A percentile compares a stretch with the other conserved stretches of the same genome.
These are phyloP conservation scores for Ciona savignyi DNA, from an alignment of 23 tunicate species.

Conservation along the genomic window DNA sequence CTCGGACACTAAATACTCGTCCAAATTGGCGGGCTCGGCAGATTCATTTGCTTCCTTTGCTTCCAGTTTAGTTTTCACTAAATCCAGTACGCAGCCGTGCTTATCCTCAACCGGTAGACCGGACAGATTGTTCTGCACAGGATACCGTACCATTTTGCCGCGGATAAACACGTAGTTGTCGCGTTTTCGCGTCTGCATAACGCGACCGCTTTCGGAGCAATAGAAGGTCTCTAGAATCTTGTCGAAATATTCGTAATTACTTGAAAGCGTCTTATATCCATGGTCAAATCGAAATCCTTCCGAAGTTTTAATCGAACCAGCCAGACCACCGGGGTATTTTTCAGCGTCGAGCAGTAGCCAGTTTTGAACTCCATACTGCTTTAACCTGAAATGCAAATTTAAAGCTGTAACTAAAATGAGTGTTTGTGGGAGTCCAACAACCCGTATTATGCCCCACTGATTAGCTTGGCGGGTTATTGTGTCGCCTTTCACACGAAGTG, in stretches of 20 bases:
- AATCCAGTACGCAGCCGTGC: conserved; percentile 58
- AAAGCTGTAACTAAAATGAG: background rate
- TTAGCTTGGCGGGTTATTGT: too few species aligned
- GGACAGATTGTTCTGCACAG: conserved; percentile 63
- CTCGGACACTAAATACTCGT: conserved; percentile 60
- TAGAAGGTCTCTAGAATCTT: conserved; percentile 16
- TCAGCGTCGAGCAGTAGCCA: conserved; percentile 98
- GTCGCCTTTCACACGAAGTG: too few species aligned
- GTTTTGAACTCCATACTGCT: conserved; percentile 57
- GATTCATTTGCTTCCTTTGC: conserved; percentile 1
- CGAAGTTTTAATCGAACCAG: conserved; percentile 78
- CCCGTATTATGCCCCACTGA: too few species aligned
- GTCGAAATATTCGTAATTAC: conserved; percentile 75
- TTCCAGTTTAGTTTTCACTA: conserved; percentile 42
- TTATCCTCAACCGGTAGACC: conserved; percentile 61
- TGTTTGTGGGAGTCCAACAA: background rate
- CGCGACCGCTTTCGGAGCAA: conserved; percentile 11
- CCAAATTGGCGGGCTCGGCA: conserved; percentile 25
- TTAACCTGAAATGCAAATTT: conserved; percentile 31
- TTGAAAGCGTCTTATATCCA: conserved; percentile 66
- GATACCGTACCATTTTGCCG: conserved; percentile 35
- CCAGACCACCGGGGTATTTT: conserved; percentile 95
- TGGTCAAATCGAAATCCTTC: conserved; percentile 99
- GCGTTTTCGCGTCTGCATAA: conserved; percentile 3
- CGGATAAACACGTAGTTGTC: conserved; percentile 31